Percentiles rank a stretch among this genome's conserved stretches.
Evolutionary conservation across 2,888 invertebrate species (phyloP).

Genomic region (Pachydiplax longipennis): DNA sequence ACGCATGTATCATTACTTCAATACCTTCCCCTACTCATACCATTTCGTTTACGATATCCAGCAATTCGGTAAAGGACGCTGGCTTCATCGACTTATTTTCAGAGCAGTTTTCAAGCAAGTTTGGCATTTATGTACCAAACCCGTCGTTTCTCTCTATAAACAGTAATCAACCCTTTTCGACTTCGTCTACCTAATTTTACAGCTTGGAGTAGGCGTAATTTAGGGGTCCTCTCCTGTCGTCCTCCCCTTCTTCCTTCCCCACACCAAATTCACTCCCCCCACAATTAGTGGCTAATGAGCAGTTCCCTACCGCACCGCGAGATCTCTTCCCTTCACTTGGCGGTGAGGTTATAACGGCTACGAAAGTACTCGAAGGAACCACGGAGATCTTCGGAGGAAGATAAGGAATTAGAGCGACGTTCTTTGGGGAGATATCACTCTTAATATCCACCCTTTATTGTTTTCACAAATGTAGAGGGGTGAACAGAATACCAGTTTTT

Average conservation of each 20-base stretch:
- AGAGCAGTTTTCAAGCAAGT: too few species aligned
- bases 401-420: too few species aligned
- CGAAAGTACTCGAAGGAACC: not conserved
- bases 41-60: too few species aligned
- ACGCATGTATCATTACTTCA: too few species aligned
- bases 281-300: conserved; percentile 33
- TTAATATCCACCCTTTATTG: too few species aligned
- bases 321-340: not conserved
- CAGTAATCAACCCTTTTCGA: not conserved
- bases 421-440: too few species aligned
- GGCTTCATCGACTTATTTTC: too few species aligned
- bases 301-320: not conserved
- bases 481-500: too few species aligned
- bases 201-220: not conserved
- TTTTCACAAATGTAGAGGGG: too few species aligned
- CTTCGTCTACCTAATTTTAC: not conserved
- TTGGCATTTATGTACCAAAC: not conserved
- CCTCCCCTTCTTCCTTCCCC: not conserved
- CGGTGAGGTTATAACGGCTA: not conserved
- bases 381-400: not conserved
- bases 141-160: not conserved
- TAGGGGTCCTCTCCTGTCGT: not conserved
- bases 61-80: too few species aligned
- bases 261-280: conserved; percentile 1
- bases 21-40: not conserved